Evolutionary conservation across 2,113 vertebrate species (phyloP).

Genomic region (Syrrhaptes paradoxus): DNA sequence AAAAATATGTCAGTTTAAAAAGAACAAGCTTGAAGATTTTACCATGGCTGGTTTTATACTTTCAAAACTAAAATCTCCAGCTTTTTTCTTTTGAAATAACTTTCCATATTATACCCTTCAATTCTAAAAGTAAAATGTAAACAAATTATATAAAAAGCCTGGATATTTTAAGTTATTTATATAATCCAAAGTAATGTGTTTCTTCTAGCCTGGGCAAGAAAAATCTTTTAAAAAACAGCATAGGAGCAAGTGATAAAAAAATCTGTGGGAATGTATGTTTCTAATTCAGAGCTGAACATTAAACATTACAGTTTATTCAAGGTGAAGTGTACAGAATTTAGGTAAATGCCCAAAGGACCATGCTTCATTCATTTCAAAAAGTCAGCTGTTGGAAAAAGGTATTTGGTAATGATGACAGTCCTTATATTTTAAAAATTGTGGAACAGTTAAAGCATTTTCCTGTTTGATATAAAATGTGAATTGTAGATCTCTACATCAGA

Average conservation of each 20-base stretch:
- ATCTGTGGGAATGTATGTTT: neutral
- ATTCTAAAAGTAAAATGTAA: neutral
- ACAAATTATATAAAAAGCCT: neutral
- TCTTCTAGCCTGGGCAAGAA: neutral
- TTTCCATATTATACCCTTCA: neutral
- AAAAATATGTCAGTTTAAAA: neutral
- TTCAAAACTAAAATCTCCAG: neutral
- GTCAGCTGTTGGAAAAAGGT: neutral
- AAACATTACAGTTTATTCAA: neutral
- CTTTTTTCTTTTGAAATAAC: neutral
- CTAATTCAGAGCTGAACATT: neutral
- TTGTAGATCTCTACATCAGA: neutral
- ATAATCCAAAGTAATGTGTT: neutral
- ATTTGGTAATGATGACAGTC: neutral
- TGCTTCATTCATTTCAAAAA: neutral
- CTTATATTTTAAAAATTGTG: neutral
- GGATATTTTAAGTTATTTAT: neutral
- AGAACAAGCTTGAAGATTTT: neutral
- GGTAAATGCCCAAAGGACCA: neutral
- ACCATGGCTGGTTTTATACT: neutral
- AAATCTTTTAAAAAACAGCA: neutral
- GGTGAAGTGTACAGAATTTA: neutral
- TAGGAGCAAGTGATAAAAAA: neutral
- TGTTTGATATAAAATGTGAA: neutral
- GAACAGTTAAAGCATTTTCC: neutral